phyloP scores from a whole-genome alignment of 2,113 vertebrate genomes.

The Orthonyx spaldingii region DNA sequence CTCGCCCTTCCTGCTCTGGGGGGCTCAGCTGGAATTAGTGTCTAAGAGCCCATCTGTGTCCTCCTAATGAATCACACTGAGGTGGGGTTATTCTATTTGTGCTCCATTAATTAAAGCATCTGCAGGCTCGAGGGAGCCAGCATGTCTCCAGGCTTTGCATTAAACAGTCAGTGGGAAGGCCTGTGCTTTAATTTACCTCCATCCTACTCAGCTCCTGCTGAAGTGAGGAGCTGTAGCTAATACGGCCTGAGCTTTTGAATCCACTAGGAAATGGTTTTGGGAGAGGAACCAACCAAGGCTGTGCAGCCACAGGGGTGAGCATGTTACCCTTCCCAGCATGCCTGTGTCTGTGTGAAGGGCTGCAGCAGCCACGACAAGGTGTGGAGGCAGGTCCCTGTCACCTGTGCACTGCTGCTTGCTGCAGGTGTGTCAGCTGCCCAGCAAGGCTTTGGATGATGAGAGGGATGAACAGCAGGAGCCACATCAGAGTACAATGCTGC shows the following conservation, averaged over 20 bases:
- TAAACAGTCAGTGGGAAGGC: constrained; percentile 29
- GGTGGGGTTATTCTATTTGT: constrained; percentile 41
- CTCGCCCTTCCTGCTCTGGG: neutral
- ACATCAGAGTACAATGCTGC: accelerated
- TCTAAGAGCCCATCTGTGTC: constrained; percentile 51
- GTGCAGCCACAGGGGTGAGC: neutral
- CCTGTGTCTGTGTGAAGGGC: neutral
- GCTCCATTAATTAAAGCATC: constrained; percentile 58
- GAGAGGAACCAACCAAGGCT: neutral
- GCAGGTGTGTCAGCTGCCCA: neutral
- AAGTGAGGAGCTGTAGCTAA: neutral
- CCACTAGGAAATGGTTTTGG: neutral
- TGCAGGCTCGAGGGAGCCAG: constrained; percentile 17
- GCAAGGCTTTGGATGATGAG: neutral
- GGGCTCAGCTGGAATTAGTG: constrained; percentile 7
- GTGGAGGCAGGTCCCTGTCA: neutral
- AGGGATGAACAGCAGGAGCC: neutral
- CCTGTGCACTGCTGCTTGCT: neutral
- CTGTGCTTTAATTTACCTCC: constrained; percentile 10
- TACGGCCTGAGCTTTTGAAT: neutral
- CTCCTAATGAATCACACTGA: constrained; percentile 37
- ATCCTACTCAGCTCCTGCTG: neutral
- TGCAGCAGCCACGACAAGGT: accelerated
- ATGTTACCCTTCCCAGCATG: neutral
- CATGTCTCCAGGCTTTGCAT: constrained; percentile 15